Conservation (phyloP, 2,888 invertebrate genomes). For the Watsonalla binaria region DNA sequence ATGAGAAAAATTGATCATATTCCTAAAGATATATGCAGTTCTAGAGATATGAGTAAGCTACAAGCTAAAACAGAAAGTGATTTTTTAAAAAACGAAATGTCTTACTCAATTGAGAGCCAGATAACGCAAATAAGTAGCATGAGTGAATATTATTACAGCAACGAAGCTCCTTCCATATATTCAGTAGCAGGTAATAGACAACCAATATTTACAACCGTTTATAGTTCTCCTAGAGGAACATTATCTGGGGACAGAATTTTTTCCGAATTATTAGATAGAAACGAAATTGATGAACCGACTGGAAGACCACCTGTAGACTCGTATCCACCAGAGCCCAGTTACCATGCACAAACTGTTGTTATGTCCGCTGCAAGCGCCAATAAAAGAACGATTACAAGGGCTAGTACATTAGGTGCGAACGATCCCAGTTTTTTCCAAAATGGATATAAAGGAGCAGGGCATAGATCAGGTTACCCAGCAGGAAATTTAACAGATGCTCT, state of each 20-base stretch:
- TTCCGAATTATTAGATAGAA: conserved; percentile 83
- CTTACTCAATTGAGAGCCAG: conserved; percentile 45
- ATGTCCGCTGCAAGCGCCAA: conserved; percentile 56
- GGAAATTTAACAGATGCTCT: conserved; percentile 88
- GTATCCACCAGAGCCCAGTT: conserved; percentile 77
- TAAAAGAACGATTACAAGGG: conserved; percentile 76
- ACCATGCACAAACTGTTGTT: conserved; percentile 78
- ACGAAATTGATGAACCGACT: conserved; percentile 66
- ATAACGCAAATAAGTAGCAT: conserved; percentile 53
- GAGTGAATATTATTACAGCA: conserved; percentile 65
- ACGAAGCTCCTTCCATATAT: conserved; percentile 83
- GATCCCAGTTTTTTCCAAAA: conserved; percentile 79
- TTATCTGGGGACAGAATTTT: conserved; percentile 81
- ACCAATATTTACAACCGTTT: conserved; percentile 85
- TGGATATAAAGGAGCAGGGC: conserved; percentile 82
- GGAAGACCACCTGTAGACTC: conserved; percentile 53
- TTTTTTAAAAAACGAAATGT: conserved; percentile 49
- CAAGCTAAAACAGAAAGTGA: conserved; percentile 50
- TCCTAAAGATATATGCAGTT: conserved; percentile 43
- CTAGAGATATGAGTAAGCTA: conserved; percentile 50
- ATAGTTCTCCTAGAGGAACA: conserved; percentile 82
- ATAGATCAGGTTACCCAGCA: conserved; percentile 83
- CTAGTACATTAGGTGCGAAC: conserved; percentile 74
- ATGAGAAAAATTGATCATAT: conserved; percentile 42
- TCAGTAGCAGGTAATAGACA: conserved; percentile 86